Base-by-base conservation (phyloP, 2,113 vertebrate species). In the Gymnarchus niloticus region DNA sequence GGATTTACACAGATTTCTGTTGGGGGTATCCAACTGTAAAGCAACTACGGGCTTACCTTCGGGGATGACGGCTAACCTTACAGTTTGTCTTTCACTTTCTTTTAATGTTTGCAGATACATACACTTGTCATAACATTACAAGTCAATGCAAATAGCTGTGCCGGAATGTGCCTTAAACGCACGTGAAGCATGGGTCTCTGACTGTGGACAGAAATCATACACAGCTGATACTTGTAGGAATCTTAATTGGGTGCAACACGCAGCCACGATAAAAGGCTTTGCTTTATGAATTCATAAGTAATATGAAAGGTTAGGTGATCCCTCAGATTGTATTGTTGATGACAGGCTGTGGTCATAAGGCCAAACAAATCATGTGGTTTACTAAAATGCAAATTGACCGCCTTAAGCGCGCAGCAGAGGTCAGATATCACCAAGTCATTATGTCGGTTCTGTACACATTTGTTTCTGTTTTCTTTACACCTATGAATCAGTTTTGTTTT, bases 21-120 rank as follows among this genome's bases (percentile, higher is more conserved):
- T n/a, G 25, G 23, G 49, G 23, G 48, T 25, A 49, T 61, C 46
- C 77, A 61, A 8, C n/a, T 49, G 54, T 51, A 81, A 59, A 59
- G 80, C 46, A 81, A 52, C 56, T 81, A 54, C 56, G 37, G 77
- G 48, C 76, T 46, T 51, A 56, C 69, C 84, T 52, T 85, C 37
- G 46, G 54, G 73, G 37, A 48, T 78, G 46, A 78, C 44, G 9
- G 76, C 76, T 78, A 48, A 48, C 44, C 76, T 78, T 78, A 9
- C 44, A 78, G 65, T n/a, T 76, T 6, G 37, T 7, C 9, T 37
- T 76, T 76, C 7, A 44, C 41, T 44, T 76, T 76, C 69, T 76
- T 41, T 44, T 14, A 37, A 21, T 76, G 69, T 12, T 76, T 76
- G 69, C 19, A 21, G 69, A 76, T 76, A 76, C 21, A 48, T 37